phyloP scores from a whole-genome alignment of 2,797 vertebrate genomes.

The Fundulus diaphanus region DNA sequence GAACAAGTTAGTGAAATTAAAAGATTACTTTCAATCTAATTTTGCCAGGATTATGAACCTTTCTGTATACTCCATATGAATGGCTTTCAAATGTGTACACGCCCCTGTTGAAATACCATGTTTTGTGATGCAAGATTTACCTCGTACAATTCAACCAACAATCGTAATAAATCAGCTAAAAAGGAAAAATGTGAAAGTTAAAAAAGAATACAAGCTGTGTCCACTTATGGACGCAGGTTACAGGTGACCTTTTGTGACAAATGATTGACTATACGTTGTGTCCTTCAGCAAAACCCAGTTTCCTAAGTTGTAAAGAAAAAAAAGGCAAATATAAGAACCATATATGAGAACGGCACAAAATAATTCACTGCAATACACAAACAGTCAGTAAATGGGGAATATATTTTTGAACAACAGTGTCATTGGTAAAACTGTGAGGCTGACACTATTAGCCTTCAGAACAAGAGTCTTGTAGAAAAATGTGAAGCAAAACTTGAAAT shows the following conservation, averaged over 20 bases:
- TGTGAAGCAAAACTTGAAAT: too few relatives aligned
- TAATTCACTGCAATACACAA: neutral
- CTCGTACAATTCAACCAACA: neutral
- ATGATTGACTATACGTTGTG: neutral
- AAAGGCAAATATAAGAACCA: too few relatives aligned
- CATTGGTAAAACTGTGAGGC: neutral
- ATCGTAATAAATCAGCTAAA: neutral
- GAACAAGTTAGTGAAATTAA: neutral
- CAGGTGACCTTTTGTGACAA: neutral
- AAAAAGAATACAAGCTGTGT: neutral
- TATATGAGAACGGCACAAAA: neutral
- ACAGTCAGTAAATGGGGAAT: neutral
- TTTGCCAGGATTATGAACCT: neutral
- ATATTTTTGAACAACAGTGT: neutral
- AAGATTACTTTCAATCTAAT: neutral
- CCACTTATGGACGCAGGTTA: neutral
- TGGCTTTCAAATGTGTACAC: neutral
- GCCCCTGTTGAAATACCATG: neutral
- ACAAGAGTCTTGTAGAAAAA: neutral
- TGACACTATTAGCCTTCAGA: neutral
- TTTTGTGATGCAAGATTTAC: neutral
- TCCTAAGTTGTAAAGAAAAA: neutral
- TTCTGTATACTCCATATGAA: neutral
- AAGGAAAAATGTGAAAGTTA: too few relatives aligned
- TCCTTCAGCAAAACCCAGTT: neutral